Evolutionary conservation across 2,888 invertebrate species (phyloP), one percentile per base, ranked within the genome.

Genomic region (Clitarchus hookeri): DNA sequence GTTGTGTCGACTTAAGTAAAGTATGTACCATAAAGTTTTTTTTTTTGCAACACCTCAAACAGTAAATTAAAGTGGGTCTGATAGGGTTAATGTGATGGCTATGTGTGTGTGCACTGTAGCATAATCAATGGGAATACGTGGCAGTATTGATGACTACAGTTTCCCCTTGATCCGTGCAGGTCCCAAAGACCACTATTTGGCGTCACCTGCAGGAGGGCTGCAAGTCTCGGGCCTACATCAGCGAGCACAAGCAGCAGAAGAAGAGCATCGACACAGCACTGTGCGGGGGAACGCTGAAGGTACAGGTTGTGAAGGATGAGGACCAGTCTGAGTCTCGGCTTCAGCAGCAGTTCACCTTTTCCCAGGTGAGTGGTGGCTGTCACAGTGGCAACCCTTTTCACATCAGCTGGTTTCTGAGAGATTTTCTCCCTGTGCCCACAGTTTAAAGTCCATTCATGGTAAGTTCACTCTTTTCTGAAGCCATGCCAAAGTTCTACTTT

Each of bases 171-270:
- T 48, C 8, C 48, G 48, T 48, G 0, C 65, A 89, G 89, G 91
- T 92, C 87, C 92, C 92, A 25, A 92, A 92, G 89, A 92, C 92
- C 4, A 92, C 92, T 0, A 91, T 92, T 87, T 92, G 92, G 92
- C 90, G 92, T 86, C 89, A 90, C 78, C 89, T 92, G 27, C 91
- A 92, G 85, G 90, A 91, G 86, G 90, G 65, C n/a, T 36, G 48
- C 16, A 48, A 48, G 48, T 13, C 48, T 13, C 48, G 16, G 11
- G 8, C 12, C 16, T 48, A 8, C 48, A 16, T 48, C 16, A 16
- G 48, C 8, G 12, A 48, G 48, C 48, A 48, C 16, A 16, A 48
- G 65, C 13, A n/a, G 65, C 19, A n/a, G 65, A 19, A n/a, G 65
- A 19, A 65, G 65, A 65, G n/a, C 2, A 9, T 8, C 65, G 8